phyloP scores from a whole-genome alignment of 2,797 vertebrate species.

The Acridotheres tristis region DNA sequence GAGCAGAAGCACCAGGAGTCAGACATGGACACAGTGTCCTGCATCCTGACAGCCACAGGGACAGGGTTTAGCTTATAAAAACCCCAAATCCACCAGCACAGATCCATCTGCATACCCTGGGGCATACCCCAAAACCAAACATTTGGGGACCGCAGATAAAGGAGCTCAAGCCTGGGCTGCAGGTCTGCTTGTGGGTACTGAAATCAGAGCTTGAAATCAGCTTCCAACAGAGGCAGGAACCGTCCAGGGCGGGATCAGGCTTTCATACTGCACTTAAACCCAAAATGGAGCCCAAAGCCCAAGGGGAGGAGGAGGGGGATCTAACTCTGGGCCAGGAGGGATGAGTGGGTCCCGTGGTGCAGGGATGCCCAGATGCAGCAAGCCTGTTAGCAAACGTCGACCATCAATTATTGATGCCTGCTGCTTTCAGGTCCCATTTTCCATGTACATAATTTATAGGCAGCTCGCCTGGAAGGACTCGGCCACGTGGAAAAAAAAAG shows the following conservation, averaged over 20 bases:
- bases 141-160: not conserved
- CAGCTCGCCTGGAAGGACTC: not conserved
- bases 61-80: not conserved
- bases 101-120: rapidly evolving
- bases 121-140: not conserved
- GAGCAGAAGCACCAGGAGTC: not conserved
- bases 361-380: not conserved
- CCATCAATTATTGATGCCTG: slow-evolving; percentile 73
- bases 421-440: slow-evolving; percentile 70
- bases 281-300: not conserved
- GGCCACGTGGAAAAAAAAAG: not conserved
- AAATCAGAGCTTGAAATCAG: not conserved
- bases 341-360: rapidly evolving
- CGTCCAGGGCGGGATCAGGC: not conserved
- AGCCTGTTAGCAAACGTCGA: not conserved
- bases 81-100: not conserved
- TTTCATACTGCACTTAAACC: not conserved
- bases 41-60: rapidly evolving
- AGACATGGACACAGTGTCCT: not conserved
- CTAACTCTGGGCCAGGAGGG: rapidly evolving
- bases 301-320: not conserved
- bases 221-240: not conserved
- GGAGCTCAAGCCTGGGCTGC: not conserved
- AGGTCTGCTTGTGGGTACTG: not conserved
- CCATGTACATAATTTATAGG: slow-evolving; percentile 77